phyloP scores from a whole-genome alignment of 2,797 vertebrate genomes.

The Phrynocephalus guinanensis region DNA sequence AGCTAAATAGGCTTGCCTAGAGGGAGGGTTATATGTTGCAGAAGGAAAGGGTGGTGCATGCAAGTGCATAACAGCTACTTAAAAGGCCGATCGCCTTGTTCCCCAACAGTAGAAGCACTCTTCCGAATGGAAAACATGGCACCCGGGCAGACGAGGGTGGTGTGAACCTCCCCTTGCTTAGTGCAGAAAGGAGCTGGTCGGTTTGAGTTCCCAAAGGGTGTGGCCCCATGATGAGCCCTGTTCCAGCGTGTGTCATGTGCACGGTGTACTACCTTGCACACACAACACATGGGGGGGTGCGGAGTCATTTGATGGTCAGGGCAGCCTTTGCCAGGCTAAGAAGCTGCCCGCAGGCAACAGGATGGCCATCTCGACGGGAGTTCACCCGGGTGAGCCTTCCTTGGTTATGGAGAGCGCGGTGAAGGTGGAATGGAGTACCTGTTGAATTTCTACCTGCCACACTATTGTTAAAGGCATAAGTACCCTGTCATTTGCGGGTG shows the following conservation, averaged over 20 bases:
- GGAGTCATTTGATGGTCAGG: neutral
- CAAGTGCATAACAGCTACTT: too few species aligned
- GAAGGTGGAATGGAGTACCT: neutral
- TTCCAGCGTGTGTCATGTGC: neutral
- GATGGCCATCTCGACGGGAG: too few species aligned
- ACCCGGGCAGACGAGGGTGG: fast-evolving
- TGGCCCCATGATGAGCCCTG: neutral
- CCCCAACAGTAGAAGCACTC: neutral
- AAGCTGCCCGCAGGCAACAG: neutral
- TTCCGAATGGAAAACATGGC: neutral
- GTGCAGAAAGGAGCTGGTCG: too few species aligned
- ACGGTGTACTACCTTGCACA: fast-evolving
- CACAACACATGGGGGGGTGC: too few species aligned
- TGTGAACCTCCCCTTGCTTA: neutral
- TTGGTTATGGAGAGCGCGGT: too few species aligned
- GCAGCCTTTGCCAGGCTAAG: neutral
- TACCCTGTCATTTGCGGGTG: too few species aligned
- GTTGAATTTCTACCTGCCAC: neutral
- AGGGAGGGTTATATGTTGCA: too few species aligned
- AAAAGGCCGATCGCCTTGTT: neutral
- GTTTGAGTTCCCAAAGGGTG: neutral
- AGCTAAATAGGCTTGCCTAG: too few species aligned
- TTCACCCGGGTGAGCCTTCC: neutral
- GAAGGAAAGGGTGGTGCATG: neutral
- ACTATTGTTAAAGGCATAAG: too few species aligned